Percentiles rank a stretch among this genome's conserved stretches.
phyloP scores from a whole-genome alignment of 2,113 vertebrate species.

The Salvator merianae region DNA sequence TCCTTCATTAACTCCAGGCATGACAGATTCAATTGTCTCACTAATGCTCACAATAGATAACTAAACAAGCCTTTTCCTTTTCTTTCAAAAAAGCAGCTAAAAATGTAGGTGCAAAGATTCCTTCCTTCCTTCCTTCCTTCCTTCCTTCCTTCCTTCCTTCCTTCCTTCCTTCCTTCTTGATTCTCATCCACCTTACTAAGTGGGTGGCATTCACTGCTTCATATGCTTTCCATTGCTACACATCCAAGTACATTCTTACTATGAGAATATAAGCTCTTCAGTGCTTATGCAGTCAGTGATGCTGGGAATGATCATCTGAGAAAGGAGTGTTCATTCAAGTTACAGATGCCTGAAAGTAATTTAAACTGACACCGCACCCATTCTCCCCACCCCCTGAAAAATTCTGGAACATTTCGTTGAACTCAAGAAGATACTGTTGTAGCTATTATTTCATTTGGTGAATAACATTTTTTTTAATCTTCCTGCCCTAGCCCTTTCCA shows the following conservation, averaged over 20 bases:
- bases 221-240: slow-evolving; percentile 48
- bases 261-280: slow-evolving; percentile 42
- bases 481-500: accelerated
- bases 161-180: not conserved
- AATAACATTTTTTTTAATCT: not conserved
- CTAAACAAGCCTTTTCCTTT: not conserved
- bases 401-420: not conserved
- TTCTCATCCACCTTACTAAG: slow-evolving; percentile 13
- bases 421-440: not conserved
- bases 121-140: too few species aligned
- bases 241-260: slow-evolving; percentile 18
- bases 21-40: slow-evolving; percentile 49
- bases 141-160: not conserved
- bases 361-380: slow-evolving; percentile 15
- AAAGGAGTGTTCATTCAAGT: slow-evolving; percentile 26
- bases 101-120: not conserved
- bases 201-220: slow-evolving; percentile 50
- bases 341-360: slow-evolving; percentile 32
- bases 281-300: slow-evolving; percentile 28
- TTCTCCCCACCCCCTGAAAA: not conserved
- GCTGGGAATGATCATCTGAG: slow-evolving; percentile 30
- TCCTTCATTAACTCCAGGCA: slow-evolving; percentile 52
- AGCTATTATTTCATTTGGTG: not conserved
- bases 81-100: not conserved
- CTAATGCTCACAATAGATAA: not conserved